Percentiles rank a stretch among this genome's conserved stretches.
phyloP scores from a whole-genome alignment of 1,140 invertebrate species.

The Listronotus bonariensis region DNA sequence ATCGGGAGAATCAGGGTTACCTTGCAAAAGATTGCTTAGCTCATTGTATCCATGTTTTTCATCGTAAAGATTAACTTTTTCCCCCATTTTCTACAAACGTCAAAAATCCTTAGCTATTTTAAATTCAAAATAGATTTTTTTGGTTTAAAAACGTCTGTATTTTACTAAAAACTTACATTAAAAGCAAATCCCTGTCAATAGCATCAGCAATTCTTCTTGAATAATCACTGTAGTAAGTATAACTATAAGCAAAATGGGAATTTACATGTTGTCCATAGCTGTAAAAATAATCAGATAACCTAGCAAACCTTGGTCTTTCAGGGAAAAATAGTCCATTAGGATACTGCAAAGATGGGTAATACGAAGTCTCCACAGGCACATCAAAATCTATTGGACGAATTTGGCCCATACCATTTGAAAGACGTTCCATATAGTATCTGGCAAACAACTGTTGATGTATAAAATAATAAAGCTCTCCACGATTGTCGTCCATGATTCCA shows the following conservation, averaged over 20 bases:
- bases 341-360: conserved; percentile 66
- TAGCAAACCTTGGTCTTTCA: conserved; percentile 59
- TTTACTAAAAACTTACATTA: conserved; percentile 54
- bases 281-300: conserved; percentile 53
- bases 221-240: conserved; percentile 55
- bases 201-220: conserved; percentile 66
- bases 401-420: conserved; percentile 66
- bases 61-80: conserved; percentile 58
- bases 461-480: conserved; percentile 69
- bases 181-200: conserved; percentile 65
- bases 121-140: no score
- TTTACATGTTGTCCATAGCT: conserved; percentile 36
- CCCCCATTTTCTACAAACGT: conserved; percentile 56
- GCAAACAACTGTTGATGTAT: conserved; percentile 65
- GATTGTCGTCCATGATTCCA: conserved; percentile 59
- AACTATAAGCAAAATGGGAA: conserved; percentile 35
- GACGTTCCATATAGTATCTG: conserved; percentile 71
- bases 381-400: conserved; percentile 63
- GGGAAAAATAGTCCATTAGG: conserved; percentile 70
- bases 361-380: conserved; percentile 64
- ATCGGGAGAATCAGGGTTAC: conserved; percentile 69
- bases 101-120: background rate
- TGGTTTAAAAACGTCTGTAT: no score
- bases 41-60: conserved; percentile 62
- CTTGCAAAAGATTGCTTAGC: conserved; percentile 71